Base-by-base conservation (phyloP, 2,797 vertebrate genomes). In the Huso huso region DNA sequence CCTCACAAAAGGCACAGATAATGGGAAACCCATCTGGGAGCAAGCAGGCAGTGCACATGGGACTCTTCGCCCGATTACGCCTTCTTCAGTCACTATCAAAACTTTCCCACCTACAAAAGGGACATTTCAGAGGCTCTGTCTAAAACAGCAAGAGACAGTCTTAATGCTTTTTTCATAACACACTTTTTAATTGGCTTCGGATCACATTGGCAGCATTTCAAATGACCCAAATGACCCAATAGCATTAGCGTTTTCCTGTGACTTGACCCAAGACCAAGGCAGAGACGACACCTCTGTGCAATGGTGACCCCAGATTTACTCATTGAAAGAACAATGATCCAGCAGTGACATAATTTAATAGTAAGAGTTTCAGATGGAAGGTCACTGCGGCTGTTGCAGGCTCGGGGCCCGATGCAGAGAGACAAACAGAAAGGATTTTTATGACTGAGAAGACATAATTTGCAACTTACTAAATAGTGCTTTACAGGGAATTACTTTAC, bases 121-220 rank as follows among this genome's bases (percentile, higher is more conserved):
- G 15, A 12, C 55, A 11, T n/a, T 13, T 58, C 55, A 58, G 55
- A n/a, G 55, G 55, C 55, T n/a, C 55, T 58, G 55, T 10, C 10
- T 58, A 62, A 6, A 62, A 51, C 60, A 4, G 18, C 6, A 51
- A 23, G 10, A 8, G 13, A 50, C 8, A 4, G 18, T 8, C 51
- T 68, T 48, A 62, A 67, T 49, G 18, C 8, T 23, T 1, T 23
- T 67, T 67, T 67, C 49, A 67, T 7, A 23, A 61, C 50, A 60
- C 9, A 63, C 60, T 63, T 55, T 62, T 4, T 8, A 55, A 23
- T 48, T 60, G 13, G 50, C 57, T 59, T 59, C 15, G 11, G 59
- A 61, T 37, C 37, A 1, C 37, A 61, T 61, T 61, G 61, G 58
- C 51, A 9, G 15, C 48, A 18, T 67, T 18, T 61, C 13, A 59